Base-by-base conservation (phyloP, 2,888 invertebrate species). In the Ceriagrion tenellum region DNA sequence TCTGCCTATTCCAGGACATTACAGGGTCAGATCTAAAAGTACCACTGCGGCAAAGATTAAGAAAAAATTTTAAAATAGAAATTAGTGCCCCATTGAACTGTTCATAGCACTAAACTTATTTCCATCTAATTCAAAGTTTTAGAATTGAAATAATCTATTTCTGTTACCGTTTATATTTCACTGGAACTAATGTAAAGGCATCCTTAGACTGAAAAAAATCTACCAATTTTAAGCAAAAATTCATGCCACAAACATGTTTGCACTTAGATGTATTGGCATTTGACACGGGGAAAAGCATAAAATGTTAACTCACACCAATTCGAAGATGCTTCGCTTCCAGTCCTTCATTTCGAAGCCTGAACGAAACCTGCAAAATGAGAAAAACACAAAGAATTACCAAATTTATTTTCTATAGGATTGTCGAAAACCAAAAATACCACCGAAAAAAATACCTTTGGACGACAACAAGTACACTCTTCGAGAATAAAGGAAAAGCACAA, bases 261-360 rank as follows among this genome's bases (percentile, higher is more conserved):
- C 35, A 81, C 4, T 81, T 35, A 8, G 16, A 35, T 18, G 47
- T 47, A 35, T 35, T 81, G 81, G 16, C 16, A 35, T 35, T 30
- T 30, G 81, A 35, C 81, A 13, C 0, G 35, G 81, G 35, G 12
- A 81, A 69, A n/a, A 69, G 8, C 13, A 35, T 81, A 35, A 81
- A 81, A 81, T 35, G 16, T 81, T 81, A 81, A 81, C 81, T 81
- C 35, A 81, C 81, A 81, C 35, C 30, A 81, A 81, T 81, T 81
- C 81, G 30, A 16, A 81, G 81, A 35, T 81, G 16, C 81, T 81
- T 81, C 35, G 13, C 35, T 81, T 81, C 81, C 81, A 81, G 81
- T 81, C 81, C 81, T 81, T 81, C 81, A 81, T 81, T 30, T 81
- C 26, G 81, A 81, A 0, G 81, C 30, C 81, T 81, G 6, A 35